These are phyloP conservation scores for Pseudomyrmex sp. DNA, from an alignment of 1,140 invertebrate genomes.

Conservation along the genomic window DNA sequence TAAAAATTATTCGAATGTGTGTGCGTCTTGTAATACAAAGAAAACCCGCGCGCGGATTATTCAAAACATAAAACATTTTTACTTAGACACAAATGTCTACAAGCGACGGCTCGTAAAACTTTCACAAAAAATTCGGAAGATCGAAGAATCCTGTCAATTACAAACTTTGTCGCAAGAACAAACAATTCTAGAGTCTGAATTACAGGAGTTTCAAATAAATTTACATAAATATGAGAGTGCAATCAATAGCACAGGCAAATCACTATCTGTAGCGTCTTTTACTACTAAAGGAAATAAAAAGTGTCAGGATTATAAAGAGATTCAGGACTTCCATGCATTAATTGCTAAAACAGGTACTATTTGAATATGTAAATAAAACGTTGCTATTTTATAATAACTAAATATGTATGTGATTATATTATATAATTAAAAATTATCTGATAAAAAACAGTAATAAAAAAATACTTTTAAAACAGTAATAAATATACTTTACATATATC, in stretches of 20 bases:
- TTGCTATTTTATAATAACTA: conserved; percentile 25
- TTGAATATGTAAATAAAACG: conserved; percentile 16
- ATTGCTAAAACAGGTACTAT: conserved; percentile 79
- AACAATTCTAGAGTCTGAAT: conserved; percentile 71
- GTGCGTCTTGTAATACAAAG: not conserved
- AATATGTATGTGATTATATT: not conserved
- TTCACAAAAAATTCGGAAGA: conserved; percentile 79
- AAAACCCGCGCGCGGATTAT: not conserved
- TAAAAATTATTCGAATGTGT: not conserved
- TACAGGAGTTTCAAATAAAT: conserved; percentile 70
- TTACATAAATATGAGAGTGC: conserved; percentile 75
- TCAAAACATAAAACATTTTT: conserved; percentile 15
- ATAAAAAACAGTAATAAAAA: not conserved
- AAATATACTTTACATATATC: no score
- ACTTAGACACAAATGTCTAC: conserved; percentile 76
- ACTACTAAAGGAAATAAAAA: conserved; percentile 34
- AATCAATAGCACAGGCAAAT: conserved; percentile 51
- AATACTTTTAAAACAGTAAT: not conserved
- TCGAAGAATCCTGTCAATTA: conserved; percentile 72
- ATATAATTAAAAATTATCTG: conserved; percentile 12
- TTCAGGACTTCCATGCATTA: conserved; percentile 76
- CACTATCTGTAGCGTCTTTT: not conserved
- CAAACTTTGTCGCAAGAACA: conserved; percentile 72
- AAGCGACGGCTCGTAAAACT: conserved; percentile 76
- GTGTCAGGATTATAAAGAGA: conserved; percentile 61